These are phyloP conservation scores for Python bivittatus DNA, from an alignment of 2,113 vertebrate genomes.

Conservation along the genomic window DNA sequence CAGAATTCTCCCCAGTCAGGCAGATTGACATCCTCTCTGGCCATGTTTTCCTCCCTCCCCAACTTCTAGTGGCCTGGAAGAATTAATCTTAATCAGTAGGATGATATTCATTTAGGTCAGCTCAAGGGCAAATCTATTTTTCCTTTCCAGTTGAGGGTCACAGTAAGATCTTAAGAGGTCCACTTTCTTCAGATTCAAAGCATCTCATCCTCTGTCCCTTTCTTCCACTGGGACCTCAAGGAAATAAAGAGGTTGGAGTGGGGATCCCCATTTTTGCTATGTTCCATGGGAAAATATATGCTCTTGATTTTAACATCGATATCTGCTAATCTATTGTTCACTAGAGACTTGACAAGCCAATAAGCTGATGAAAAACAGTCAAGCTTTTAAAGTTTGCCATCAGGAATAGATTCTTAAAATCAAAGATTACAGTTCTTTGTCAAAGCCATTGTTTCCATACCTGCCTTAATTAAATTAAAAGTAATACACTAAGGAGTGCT, in stretches of 20 bases:
- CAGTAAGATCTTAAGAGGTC: neutral
- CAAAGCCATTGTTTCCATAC: neutral
- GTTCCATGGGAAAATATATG: neutral
- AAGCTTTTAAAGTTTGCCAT: neutral
- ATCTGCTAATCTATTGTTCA: neutral
- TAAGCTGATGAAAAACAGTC: neutral
- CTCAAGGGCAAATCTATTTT: too few species aligned
- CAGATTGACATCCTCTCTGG: too few species aligned
- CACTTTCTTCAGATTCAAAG: neutral
- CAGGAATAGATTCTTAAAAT: neutral
- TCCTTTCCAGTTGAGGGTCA: too few species aligned
- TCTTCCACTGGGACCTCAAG: neutral
- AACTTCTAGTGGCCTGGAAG: too few species aligned
- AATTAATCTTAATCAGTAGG: too few species aligned
- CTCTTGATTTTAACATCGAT: neutral
- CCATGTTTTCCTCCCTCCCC: too few species aligned
- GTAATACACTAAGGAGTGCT: conserved; percentile 13
- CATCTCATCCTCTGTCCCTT: neutral
- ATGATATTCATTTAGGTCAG: too few species aligned
- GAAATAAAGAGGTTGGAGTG: neutral
- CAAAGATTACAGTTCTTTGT: neutral
- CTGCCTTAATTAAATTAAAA: conserved; percentile 47
- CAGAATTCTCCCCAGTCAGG: too few species aligned
- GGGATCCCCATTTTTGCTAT: neutral
- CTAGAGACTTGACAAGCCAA: neutral